Evolutionary conservation across 2,888 invertebrate genomes (phyloP), one percentile per base, ranked within the genome.

Genomic region (Nesidiocoris tenuis): DNA sequence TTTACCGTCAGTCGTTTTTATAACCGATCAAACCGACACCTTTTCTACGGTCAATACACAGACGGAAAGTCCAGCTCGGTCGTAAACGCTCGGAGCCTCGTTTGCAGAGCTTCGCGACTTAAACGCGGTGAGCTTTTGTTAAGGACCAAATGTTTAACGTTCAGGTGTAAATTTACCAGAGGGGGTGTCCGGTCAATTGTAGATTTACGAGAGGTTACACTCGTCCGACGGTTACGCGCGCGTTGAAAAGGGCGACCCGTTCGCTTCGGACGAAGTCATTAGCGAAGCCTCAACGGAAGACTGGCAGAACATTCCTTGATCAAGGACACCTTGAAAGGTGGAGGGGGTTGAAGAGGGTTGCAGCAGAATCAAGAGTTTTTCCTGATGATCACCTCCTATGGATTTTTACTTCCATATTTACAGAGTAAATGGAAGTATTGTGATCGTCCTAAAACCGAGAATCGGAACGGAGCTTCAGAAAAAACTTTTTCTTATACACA

Each of bases 101-200:
- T 39, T 39, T 39, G 39, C 39, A 12, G 12, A 39, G 39, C 39
- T 39, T 39, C 12, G 39, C 12, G 39, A 39, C 39, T 39, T 39
- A 39, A 22, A 17, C 19, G 21, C 55, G n/a, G 1, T 54, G 56
- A 19, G n/a, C 22, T 23, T 64, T 19, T 19, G 67, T 67, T 66
- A n/a, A 21, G 56, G 18, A 56, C 23, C 67, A 67, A 67, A 67
- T 67, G n/a, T 67, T 67, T 56, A 56, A 56, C 39, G 55, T 56
- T 16, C 67, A 19, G 21, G 54, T 21, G 67, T 67, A 67, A 67
- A 67, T 56, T 67, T 39, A 39, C 39, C 39, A 39, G 39, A 39
- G 39, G 3, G 39, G 12, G 12, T 39, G 39, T 39, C 39, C 39
- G 39, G 39, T 39, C 39, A 39, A 39, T 39, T 39, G 39, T 39